Percentiles rank a stretch among this genome's conserved stretches.
Evolutionary conservation across 2,113 vertebrate species (phyloP).

Genomic region (Artemisiospiza belli): DNA sequence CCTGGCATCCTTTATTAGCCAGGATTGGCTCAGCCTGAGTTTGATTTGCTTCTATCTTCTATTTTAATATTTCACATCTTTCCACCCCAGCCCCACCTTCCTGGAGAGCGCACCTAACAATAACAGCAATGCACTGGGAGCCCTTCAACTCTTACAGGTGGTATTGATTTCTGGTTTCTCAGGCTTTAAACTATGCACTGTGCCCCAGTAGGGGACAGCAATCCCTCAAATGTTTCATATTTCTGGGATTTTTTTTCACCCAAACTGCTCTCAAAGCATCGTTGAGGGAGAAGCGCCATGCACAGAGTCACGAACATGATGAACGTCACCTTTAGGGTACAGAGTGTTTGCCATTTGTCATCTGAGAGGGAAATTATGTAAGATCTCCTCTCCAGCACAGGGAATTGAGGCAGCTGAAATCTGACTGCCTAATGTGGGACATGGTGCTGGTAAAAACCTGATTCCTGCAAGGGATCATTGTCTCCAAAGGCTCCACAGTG

Average conservation of each 20-base stretch:
- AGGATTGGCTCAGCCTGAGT: background rate
- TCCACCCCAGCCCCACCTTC: background rate
- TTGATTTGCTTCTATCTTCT: constrained; percentile 33
- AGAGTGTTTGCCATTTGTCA: background rate
- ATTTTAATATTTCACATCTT: background rate
- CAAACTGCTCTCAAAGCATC: background rate
- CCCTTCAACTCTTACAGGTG: background rate
- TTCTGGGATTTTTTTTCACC: background rate
- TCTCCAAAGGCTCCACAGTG: background rate
- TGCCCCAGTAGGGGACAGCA: background rate
- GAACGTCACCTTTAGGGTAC: background rate
- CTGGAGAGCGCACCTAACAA: background rate
- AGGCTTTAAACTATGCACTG: background rate
- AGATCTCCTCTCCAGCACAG: background rate
- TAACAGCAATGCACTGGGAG: background rate
- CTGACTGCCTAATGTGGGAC: background rate
- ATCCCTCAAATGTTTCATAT: background rate
- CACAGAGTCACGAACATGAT: background rate
- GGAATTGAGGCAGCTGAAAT: background rate
- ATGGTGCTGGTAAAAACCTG: background rate
- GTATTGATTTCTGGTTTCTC: background rate
- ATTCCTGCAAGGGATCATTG: background rate
- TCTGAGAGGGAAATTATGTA: background rate
- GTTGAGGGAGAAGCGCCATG: background rate
- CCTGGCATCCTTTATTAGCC: constrained; percentile 47